phyloP scores from a whole-genome alignment of 2,888 invertebrate genomes.

The Bellardia bayeri region DNA sequence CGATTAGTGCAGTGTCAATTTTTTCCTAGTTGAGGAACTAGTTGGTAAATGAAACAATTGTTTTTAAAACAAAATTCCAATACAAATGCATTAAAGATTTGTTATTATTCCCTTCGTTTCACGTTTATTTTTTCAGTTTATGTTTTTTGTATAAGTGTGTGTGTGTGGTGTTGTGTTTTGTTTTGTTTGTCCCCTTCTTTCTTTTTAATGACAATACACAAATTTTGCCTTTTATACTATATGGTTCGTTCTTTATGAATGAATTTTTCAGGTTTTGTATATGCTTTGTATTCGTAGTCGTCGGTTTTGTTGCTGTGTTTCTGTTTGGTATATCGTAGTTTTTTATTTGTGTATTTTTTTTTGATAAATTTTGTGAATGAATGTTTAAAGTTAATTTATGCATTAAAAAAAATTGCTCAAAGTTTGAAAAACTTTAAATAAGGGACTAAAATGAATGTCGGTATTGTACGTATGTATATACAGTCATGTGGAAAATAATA shows the following conservation, averaged over 20 bases:
- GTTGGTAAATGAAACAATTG: constrained; percentile 21
- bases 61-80: constrained; percentile 71
- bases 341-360: constrained; percentile 21
- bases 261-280: constrained; percentile 62
- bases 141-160: background rate
- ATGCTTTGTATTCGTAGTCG: constrained; percentile 24
- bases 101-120: constrained; percentile 10
- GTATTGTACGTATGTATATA: too few species aligned
- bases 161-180: constrained; percentile 40
- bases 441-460: too few species aligned
- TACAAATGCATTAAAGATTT: constrained; percentile 65
- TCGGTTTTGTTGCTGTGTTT: background rate
- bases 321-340: constrained; percentile 23
- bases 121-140: background rate
- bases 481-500: too few species aligned
- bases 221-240: constrained; percentile 44
- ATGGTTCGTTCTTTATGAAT: constrained; percentile 64
- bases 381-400: background rate
- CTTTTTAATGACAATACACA: constrained; percentile 28
- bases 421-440: too few species aligned
- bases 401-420: too few species aligned
- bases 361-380: background rate
- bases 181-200: constrained; percentile 40
- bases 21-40: constrained; percentile 50
- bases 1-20: constrained; percentile 61